These are phyloP conservation scores for Gnathochromis pfefferi DNA, from an alignment of 2,113 vertebrate species.

Conservation along the genomic window DNA sequence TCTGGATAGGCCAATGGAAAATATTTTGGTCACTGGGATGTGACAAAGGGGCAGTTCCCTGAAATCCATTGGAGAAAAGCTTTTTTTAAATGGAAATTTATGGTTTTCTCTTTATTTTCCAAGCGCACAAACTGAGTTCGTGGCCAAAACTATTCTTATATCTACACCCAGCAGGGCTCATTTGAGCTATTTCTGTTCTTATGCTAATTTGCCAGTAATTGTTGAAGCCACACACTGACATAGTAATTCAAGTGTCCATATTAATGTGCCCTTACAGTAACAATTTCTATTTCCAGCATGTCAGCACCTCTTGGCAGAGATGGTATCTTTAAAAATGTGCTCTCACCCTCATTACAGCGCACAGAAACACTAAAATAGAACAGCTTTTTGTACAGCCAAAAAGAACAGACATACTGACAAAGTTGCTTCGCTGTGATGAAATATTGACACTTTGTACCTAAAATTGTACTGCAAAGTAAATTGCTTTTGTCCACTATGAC, in stretches of 20 bases:
- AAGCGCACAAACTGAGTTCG: slow-evolving; percentile 17
- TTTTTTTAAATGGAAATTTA: background rate
- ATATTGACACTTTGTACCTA: background rate
- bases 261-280: slow-evolving; percentile 60
- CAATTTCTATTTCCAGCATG: slow-evolving; percentile 55
- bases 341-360: slow-evolving; percentile 28
- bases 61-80: slow-evolving; percentile 4
- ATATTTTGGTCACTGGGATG: background rate
- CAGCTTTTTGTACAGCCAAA: slow-evolving; percentile 2
- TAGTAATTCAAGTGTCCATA: slow-evolving; percentile 57
- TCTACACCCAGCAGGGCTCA: slow-evolving; percentile 32
- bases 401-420: background rate
- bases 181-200: slow-evolving; percentile 58
- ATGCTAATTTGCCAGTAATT: slow-evolving; percentile 65
- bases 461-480: background rate
- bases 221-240: slow-evolving; percentile 49
- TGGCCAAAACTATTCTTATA: slow-evolving; percentile 54
- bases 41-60: background rate
- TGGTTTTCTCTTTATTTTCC: background rate
- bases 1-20: slow-evolving; percentile 9
- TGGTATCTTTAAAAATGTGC: slow-evolving; percentile 42
- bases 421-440: slow-evolving; percentile 4
- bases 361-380: slow-evolving; percentile 19
- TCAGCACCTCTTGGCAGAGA: slow-evolving; percentile 60
- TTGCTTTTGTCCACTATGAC: background rate